Evolutionary conservation across 1,140 invertebrate genomes (phyloP).

Genomic region (Bombus consobrinus): DNA sequence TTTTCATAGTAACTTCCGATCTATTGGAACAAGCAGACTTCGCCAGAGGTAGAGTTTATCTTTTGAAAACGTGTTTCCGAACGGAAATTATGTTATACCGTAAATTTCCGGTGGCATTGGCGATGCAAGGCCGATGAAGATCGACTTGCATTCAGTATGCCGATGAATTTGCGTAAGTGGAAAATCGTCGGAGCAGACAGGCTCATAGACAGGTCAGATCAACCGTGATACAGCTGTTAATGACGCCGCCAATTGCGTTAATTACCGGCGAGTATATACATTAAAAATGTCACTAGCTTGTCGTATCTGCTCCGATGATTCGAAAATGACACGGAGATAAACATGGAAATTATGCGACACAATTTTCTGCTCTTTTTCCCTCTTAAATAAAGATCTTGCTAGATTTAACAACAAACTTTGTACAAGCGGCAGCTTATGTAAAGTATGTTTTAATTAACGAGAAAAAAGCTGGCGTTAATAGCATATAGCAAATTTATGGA

Average conservation of each 20-base stretch:
- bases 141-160: conserved; percentile 18
- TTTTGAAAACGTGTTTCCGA: conserved; percentile 13
- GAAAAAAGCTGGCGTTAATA: neutral
- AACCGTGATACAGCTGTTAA: neutral
- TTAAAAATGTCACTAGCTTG: neutral
- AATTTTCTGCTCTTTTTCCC: neutral
- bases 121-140: conserved; percentile 24
- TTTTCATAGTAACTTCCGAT: conserved; percentile 17
- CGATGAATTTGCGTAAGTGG: conserved; percentile 52
- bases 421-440: neutral
- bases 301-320: neutral
- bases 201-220: neutral
- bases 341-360: too few species aligned
- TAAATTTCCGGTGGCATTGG: conserved; percentile 54
- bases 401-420: neutral
- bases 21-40: neutral
- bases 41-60: neutral
- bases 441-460: neutral
- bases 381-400: neutral
- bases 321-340: neutral
- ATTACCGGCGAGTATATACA: neutral
- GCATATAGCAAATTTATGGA: neutral
- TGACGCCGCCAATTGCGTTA: conserved; percentile 12
- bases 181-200: conserved; percentile 32
- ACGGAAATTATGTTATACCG: conserved; percentile 61